Conservation (phyloP, 2,888 invertebrate species). For the Lasioglossum lativentre region DNA sequence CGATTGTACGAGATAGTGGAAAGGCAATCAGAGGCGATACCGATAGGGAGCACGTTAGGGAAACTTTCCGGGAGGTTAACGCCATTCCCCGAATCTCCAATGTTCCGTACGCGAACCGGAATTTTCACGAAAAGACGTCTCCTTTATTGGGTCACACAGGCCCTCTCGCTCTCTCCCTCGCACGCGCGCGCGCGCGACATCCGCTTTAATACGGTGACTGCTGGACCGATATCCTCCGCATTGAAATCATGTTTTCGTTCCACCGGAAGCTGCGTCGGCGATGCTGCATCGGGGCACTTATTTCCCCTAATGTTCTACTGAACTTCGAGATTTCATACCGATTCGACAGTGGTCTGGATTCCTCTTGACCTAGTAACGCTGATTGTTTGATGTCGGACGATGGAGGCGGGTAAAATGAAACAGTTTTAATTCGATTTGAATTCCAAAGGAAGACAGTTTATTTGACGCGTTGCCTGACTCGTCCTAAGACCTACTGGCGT, state of each 20-base stretch:
- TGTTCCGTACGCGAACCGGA: neutral
- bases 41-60: neutral
- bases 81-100: neutral
- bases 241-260: neutral
- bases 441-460: too few relatives aligned
- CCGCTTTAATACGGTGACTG: neutral
- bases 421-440: too few relatives aligned
- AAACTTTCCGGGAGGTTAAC: neutral
- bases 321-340: neutral
- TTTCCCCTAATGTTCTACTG: neutral
- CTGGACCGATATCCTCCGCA: neutral
- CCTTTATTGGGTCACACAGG: neutral
- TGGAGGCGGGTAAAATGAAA: too few relatives aligned
- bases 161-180: neutral
- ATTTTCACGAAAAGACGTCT: neutral
- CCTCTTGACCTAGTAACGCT: neutral
- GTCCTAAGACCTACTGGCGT: too few relatives aligned
- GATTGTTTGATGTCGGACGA: too few relatives aligned
- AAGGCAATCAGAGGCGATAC: slow-evolving; percentile 14
- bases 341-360: neutral
- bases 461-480: too few relatives aligned
- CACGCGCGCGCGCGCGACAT: neutral
- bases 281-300: neutral
- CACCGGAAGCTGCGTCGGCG: neutral
- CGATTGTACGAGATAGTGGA: slow-evolving; percentile 3